Percentiles rank a stretch among this genome's conserved stretches.
phyloP scores from a whole-genome alignment of 2,797 vertebrate species.

The Phalloptychus januarius region DNA sequence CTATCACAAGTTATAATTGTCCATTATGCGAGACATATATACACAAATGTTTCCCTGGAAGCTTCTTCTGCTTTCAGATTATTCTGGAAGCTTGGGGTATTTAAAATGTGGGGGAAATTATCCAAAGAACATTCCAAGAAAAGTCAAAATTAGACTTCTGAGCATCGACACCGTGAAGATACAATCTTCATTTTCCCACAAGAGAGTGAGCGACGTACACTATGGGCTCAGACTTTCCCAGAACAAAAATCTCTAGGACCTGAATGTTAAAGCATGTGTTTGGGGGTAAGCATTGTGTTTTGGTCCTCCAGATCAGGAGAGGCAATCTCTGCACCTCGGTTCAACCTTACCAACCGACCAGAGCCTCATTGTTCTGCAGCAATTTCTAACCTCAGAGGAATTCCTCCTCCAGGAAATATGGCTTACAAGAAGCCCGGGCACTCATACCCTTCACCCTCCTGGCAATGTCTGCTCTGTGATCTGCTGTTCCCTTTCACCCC shows the following conservation, averaged over 20 bases:
- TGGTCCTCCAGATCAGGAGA: slow-evolving; percentile 60
- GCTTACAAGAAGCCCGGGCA: slow-evolving; percentile 73
- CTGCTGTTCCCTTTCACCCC: slow-evolving; percentile 43
- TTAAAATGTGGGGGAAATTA: slow-evolving; percentile 27
- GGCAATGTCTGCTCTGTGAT: slow-evolving; percentile 49
- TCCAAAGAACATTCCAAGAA: slow-evolving; percentile 5
- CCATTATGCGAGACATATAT: slow-evolving; percentile 73
- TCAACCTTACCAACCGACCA: slow-evolving; percentile 61
- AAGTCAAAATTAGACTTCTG: slow-evolving; percentile 39
- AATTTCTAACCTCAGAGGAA: slow-evolving; percentile 81
- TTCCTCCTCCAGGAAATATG: slow-evolving; percentile 84
- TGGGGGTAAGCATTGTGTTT: slow-evolving; percentile 57
- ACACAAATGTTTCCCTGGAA: slow-evolving; percentile 50
- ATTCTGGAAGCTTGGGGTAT: slow-evolving; percentile 20
- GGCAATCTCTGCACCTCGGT: slow-evolving; percentile 59
- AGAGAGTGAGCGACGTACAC: slow-evolving; percentile 23
- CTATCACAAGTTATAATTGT: slow-evolving; percentile 69
- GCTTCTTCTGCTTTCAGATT: slow-evolving; percentile 42
- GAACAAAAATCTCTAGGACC: slow-evolving; percentile 41
- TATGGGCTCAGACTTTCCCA: slow-evolving; percentile 42
- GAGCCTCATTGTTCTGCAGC: slow-evolving; percentile 76
- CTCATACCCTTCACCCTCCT: slow-evolving; percentile 55
- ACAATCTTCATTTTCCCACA: slow-evolving; percentile 60
- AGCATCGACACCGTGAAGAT: slow-evolving; percentile 31
- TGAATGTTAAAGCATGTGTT: slow-evolving; percentile 44